Conservation (phyloP, 2,888 invertebrate species). For the Conomelus anceps region DNA sequence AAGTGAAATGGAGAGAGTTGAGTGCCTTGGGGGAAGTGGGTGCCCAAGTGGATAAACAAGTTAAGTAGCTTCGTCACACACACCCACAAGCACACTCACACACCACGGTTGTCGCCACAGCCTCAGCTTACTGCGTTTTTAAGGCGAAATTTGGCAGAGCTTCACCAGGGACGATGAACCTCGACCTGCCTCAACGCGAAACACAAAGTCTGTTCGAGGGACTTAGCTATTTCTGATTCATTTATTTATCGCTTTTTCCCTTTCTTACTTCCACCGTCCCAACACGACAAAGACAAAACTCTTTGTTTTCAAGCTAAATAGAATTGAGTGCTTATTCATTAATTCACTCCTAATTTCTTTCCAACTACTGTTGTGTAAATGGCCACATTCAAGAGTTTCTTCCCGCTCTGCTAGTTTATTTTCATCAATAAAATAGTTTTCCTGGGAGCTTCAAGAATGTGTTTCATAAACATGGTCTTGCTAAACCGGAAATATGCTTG, state of each 20-base stretch:
- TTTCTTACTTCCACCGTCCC: not conserved
- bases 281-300: not conserved
- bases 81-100: not conserved
- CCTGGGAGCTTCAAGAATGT: too few relatives aligned
- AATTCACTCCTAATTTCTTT: too few relatives aligned
- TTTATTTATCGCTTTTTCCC: conserved; percentile 1
- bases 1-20: not conserved
- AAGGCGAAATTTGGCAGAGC: conserved; percentile 25
- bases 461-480: too few relatives aligned
- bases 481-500: too few relatives aligned
- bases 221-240: conserved; percentile 3
- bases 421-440: too few relatives aligned
- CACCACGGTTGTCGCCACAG: not conserved
- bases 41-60: not conserved
- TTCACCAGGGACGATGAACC: conserved; percentile 21
- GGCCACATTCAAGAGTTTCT: too few relatives aligned
- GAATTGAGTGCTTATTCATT: not conserved
- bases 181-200: conserved; percentile 21
- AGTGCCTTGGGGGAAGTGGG: not conserved
- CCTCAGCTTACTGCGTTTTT: conserved; percentile 23
- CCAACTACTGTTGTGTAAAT: too few relatives aligned
- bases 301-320: not conserved
- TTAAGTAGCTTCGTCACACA: not conserved
- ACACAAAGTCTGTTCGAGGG: conserved; percentile 9
- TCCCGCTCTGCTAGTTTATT: too few relatives aligned